phyloP scores from a whole-genome alignment of 2,888 invertebrate species.

The Choristoneura rosaceana region DNA sequence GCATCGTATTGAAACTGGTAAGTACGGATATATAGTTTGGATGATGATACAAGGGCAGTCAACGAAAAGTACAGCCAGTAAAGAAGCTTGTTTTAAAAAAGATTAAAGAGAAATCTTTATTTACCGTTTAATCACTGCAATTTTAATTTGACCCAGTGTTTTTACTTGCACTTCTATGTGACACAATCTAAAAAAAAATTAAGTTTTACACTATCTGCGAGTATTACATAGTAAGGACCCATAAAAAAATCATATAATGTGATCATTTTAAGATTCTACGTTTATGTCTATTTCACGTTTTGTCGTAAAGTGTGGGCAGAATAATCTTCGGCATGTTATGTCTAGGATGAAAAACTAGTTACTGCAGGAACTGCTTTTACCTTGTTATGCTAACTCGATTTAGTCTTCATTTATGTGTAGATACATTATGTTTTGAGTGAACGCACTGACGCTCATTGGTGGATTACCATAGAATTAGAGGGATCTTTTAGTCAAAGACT shows the following conservation, averaged over 20 bases:
- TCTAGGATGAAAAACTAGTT: conserved; percentile 40
- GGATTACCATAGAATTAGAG: not conserved
- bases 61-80: no score
- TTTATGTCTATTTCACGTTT: conserved; percentile 38
- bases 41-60: no score
- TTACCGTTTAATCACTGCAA: not conserved
- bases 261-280: conserved; percentile 15
- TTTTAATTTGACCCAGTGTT: not conserved
- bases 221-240: conserved; percentile 10
- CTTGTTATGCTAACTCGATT: conserved; percentile 30
- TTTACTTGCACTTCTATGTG: not conserved
- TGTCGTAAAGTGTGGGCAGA: conserved; percentile 26
- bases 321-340: conserved; percentile 32
- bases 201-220: conserved; percentile 9
- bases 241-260: conserved; percentile 16
- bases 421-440: conserved; percentile 3
- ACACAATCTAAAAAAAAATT: not conserved
- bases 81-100: no score
- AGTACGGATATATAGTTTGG: no score
- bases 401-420: conserved; percentile 15
- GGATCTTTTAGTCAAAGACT: no score
- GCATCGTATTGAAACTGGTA: no score
- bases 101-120: not conserved
- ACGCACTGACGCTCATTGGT: not conserved
- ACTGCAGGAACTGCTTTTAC: conserved; percentile 30